Evolutionary conservation across 2,797 vertebrate genomes (phyloP).

Genomic region (Phaenicophaeus curvirostris): DNA sequence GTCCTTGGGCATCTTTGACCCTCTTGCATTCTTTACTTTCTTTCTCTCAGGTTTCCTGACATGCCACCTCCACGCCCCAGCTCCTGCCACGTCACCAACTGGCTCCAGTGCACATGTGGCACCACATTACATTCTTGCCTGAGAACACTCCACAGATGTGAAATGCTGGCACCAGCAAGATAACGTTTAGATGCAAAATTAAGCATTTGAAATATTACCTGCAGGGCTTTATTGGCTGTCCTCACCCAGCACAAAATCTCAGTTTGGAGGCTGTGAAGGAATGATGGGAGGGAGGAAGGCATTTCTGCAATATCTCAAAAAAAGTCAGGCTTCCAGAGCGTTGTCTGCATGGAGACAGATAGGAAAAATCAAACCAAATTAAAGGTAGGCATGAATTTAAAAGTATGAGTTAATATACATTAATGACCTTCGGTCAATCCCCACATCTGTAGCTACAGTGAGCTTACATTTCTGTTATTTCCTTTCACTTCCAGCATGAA

Average conservation of each 20-base stretch:
- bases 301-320: not conserved
- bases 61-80: not conserved
- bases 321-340: not conserved
- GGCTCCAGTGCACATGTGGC: accelerated
- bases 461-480: not conserved
- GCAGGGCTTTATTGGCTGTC: not conserved
- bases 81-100: not conserved
- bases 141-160: not conserved
- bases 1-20: no score
- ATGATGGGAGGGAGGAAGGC: accelerated
- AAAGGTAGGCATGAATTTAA: not conserved
- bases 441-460: not conserved
- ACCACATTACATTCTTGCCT: accelerated
- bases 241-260: not conserved
- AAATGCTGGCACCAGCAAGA: not conserved
- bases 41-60: no score
- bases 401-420: not conserved
- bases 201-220: not conserved
- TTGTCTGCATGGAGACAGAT: not conserved
- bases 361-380: not conserved
- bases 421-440: not conserved
- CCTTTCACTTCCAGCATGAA: not conserved
- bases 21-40: no score
- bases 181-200: not conserved
- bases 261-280: accelerated